Percentiles rank a stretch among this genome's conserved stretches.
These are phyloP conservation scores for Brachyrhaphis roseni DNA, from an alignment of 2,797 vertebrate genomes.

Conservation along the genomic window DNA sequence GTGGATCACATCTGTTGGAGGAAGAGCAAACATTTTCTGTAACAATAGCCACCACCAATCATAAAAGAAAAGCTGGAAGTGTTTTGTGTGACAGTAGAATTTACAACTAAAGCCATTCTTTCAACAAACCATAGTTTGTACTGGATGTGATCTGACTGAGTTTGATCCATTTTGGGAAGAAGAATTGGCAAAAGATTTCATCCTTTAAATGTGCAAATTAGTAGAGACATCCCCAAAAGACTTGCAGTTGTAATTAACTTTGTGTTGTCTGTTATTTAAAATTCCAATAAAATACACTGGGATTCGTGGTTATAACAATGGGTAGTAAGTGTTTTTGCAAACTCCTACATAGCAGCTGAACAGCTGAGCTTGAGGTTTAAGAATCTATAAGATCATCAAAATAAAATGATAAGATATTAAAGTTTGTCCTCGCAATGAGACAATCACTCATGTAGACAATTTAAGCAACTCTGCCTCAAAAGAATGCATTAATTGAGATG, in stretches of 20 bases:
- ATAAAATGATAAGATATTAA: constrained; percentile 44
- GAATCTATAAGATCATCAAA: constrained; percentile 57
- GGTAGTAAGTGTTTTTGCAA: neutral
- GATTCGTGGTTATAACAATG: neutral
- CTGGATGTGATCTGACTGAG: neutral
- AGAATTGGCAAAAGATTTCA: neutral
- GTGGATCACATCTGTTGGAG: constrained; percentile 93
- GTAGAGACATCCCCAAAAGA: neutral
- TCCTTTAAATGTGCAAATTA: neutral
- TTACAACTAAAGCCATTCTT: neutral
- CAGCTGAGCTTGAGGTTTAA: constrained; percentile 22
- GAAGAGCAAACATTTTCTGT: constrained; percentile 38
- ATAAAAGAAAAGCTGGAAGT: constrained; percentile 32
- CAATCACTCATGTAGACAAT: constrained; percentile 47
- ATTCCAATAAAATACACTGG: neutral
- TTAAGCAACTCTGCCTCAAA: constrained; percentile 60
- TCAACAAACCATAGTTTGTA: neutral
- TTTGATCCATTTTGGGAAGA: neutral
- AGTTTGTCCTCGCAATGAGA: constrained; percentile 65
- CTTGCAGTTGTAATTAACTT: neutral
- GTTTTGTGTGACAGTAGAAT: constrained; percentile 7
- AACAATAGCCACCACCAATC: constrained; percentile 23
- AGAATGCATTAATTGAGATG: constrained; percentile 76
- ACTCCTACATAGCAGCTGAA: neutral
- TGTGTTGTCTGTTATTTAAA: constrained; percentile 1